phyloP scores from a whole-genome alignment of 2,888 invertebrate genomes.

The Drosophila tripunctata region DNA sequence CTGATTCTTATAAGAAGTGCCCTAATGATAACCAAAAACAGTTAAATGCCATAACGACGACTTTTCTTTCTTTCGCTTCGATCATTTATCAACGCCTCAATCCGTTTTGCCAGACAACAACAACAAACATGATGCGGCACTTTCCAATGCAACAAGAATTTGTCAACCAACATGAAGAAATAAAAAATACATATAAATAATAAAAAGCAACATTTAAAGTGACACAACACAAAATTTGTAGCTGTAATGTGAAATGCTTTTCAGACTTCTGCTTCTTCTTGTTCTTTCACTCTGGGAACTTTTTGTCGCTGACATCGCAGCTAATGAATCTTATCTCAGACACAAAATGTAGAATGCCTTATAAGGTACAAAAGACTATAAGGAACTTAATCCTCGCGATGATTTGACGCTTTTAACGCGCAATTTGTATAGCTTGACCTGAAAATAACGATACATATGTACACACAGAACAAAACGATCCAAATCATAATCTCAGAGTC shows the following conservation, averaged over 20 bases:
- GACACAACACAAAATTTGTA: slow-evolving; percentile 76
- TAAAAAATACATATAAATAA: too few species aligned
- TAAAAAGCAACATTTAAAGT: slow-evolving; percentile 18
- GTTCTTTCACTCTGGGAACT: slow-evolving; percentile 51
- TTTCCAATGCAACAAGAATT: slow-evolving; percentile 51
- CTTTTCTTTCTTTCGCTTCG: neutral
- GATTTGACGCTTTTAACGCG: slow-evolving; percentile 68
- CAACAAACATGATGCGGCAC: slow-evolving; percentile 36
- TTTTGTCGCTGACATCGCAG: slow-evolving; percentile 32
- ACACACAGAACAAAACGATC: slow-evolving; percentile 6
- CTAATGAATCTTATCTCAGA: slow-evolving; percentile 49
- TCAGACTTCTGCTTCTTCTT: too few species aligned
- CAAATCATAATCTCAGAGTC: slow-evolving; percentile 1
- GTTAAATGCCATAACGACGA: slow-evolving; percentile 1
- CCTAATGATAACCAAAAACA: slow-evolving; percentile 16
- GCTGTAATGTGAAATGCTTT: slow-evolving; percentile 37
- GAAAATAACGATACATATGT: neutral
- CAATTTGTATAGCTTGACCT: slow-evolving; percentile 42
- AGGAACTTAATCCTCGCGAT: slow-evolving; percentile 66
- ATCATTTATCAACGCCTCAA: slow-evolving; percentile 58
- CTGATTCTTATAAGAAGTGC: slow-evolving; percentile 12
- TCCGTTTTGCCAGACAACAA: slow-evolving; percentile 33
- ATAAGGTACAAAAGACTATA: slow-evolving; percentile 10
- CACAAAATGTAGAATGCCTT: slow-evolving; percentile 21
- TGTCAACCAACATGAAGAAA: slow-evolving; percentile 42